Evolutionary conservation across 1,140 invertebrate genomes (phyloP).

Genomic region (Drosophila nebulosa): DNA sequence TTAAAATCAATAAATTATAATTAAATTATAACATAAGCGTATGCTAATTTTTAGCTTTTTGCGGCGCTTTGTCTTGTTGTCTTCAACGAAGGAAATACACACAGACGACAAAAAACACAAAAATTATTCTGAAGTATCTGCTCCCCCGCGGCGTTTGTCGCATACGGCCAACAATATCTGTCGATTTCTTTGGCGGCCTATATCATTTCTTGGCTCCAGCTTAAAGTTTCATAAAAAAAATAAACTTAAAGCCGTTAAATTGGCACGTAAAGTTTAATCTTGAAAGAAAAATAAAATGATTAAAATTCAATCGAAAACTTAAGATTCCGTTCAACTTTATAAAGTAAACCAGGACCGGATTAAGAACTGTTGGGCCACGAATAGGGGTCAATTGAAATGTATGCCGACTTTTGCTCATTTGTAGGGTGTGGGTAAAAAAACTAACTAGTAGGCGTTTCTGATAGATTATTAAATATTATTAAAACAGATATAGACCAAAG

Average conservation of each 20-base stretch:
- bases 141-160: conserved; percentile 63
- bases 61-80: conserved; percentile 7
- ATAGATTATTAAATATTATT: no score
- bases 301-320: conserved; percentile 17
- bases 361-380: neutral
- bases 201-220: conserved; percentile 24
- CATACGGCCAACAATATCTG: conserved; percentile 35
- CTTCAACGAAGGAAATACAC: conserved; percentile 10
- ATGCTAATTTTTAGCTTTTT: conserved; percentile 58
- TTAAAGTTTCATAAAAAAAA: conserved; percentile 54
- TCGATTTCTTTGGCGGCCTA: conserved; percentile 38
- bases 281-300: conserved; percentile 20
- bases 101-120: conserved; percentile 7
- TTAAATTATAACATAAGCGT: conserved; percentile 76
- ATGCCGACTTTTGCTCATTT: no score
- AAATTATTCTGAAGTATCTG: neutral
- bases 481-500: no score
- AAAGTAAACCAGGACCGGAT: neutral
- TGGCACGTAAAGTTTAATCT: conserved; percentile 36
- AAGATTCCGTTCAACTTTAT: neutral
- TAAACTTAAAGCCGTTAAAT: conserved; percentile 53
- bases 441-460: no score
- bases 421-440: no score
- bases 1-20: conserved; percentile 78
- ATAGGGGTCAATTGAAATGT: no score